Conservation (phyloP, 1,140 invertebrate species). For the Drosophila littoralis region DNA sequence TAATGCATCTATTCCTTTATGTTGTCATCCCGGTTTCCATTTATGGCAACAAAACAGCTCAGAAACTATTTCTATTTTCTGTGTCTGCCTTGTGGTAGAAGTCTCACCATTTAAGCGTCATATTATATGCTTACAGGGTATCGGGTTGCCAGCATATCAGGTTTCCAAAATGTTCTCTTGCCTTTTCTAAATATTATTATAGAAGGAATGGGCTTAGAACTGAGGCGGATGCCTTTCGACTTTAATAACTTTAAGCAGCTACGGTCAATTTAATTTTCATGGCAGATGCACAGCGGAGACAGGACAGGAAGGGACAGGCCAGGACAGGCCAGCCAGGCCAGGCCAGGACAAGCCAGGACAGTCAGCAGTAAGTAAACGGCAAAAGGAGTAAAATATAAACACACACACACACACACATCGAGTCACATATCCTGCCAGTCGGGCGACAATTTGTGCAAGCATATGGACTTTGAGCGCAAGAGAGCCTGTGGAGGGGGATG, state of each 20-base stretch:
- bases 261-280: conserved; percentile 84
- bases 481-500: not conserved
- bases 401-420: conserved; percentile 18
- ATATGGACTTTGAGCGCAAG: conserved; percentile 56
- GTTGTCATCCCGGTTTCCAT: no score
- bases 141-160: not conserved
- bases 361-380: conserved; percentile 60
- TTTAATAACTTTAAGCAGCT: conserved; percentile 83
- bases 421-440: conserved; percentile 58
- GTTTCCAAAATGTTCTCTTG: not conserved
- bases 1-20: no score
- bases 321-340: conserved; percentile 11
- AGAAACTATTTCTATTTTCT: no score
- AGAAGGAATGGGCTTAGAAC: conserved; percentile 12
- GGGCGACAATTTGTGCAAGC: conserved; percentile 75
- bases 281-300: conserved; percentile 44
- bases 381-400: conserved; percentile 55
- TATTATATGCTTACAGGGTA: conserved; percentile 5
- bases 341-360: conserved; percentile 15
- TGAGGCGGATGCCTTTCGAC: conserved; percentile 40
- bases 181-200: conserved; percentile 45
- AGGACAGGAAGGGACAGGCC: conserved; percentile 10
- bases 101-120: not conserved
- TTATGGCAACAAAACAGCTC: no score
- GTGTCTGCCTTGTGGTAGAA: no score